Conservation (phyloP, 2,888 invertebrate species). For the Noctua janthe region DNA sequence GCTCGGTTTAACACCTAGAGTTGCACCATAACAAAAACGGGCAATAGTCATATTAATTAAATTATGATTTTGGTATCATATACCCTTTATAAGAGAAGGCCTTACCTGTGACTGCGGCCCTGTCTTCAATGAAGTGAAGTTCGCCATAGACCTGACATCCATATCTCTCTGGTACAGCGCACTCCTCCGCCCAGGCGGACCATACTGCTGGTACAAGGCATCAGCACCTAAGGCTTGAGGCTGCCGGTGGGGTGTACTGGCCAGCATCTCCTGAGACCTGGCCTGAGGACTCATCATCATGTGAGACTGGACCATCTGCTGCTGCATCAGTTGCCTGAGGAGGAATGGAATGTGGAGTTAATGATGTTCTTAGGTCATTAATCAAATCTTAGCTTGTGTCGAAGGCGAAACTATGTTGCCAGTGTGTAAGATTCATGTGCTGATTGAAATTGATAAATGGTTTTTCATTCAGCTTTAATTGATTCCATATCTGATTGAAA, state of each 20-base stretch:
- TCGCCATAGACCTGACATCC: constrained; percentile 86
- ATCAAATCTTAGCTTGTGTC: constrained; percentile 16
- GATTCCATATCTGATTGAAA: constrained; percentile 51
- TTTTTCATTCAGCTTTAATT: constrained; percentile 53
- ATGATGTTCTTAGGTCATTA: constrained; percentile 9
- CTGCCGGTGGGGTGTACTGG: constrained; percentile 82
- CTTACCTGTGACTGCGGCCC: constrained; percentile 84
- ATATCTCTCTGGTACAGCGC: constrained; percentile 86
- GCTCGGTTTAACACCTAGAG: too few species aligned
- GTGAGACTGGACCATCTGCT: constrained; percentile 88
- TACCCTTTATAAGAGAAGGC: neutral
- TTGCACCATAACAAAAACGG: neutral
- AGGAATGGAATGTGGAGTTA: neutral
- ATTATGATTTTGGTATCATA: neutral
- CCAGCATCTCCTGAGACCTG: constrained; percentile 91
- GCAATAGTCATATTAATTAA: neutral
- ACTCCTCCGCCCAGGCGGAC: constrained; percentile 85
- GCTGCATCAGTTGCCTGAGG: constrained; percentile 86
- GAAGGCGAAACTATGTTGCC: neutral
- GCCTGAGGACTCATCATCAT: constrained; percentile 88
- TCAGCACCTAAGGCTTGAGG: constrained; percentile 86
- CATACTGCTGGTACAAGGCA: constrained; percentile 88
- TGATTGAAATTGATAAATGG: constrained; percentile 37
- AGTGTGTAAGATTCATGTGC: constrained; percentile 5
- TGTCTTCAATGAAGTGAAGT: constrained; percentile 86